phyloP scores from a whole-genome alignment of 2,888 invertebrate species.

The Cynaeus angustus region DNA sequence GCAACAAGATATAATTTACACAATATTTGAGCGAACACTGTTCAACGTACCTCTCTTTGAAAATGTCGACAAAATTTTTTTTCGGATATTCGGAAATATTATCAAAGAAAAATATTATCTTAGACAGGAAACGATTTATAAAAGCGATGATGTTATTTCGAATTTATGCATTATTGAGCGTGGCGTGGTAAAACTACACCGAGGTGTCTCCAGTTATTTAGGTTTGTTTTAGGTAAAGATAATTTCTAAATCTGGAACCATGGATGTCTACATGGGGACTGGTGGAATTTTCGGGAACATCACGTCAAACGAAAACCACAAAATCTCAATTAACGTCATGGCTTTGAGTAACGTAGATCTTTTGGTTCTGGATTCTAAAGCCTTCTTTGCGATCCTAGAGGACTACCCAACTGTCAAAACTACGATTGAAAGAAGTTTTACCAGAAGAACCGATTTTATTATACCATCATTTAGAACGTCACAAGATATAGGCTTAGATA shows the following conservation, averaged over 20 bases:
- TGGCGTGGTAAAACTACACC: constrained; percentile 70
- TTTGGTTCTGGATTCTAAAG: constrained; percentile 71
- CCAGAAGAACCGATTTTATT: constrained; percentile 15
- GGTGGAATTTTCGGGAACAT: constrained; percentile 76
- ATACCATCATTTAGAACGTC: neutral
- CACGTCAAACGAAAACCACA: constrained; percentile 69
- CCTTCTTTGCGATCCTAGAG: constrained; percentile 73
- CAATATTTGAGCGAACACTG: constrained; percentile 74
- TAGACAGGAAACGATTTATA: constrained; percentile 73
- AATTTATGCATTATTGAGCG: constrained; percentile 74
- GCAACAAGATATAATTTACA: constrained; percentile 74
- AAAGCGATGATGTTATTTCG: constrained; percentile 72
- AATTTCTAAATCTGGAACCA: constrained; percentile 51
- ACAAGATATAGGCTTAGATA: neutral
- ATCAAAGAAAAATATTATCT: constrained; percentile 74
- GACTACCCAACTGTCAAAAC: constrained; percentile 17
- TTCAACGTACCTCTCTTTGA: constrained; percentile 75
- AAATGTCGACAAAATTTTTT: constrained; percentile 74
- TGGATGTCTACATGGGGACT: constrained; percentile 73
- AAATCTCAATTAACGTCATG: constrained; percentile 71
- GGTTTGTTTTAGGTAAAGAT: constrained; percentile 44
- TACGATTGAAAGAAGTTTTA: neutral
- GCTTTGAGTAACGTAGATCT: constrained; percentile 74
- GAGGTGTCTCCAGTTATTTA: neutral
- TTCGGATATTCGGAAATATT: constrained; percentile 74